A percentile compares a stretch with the other conserved stretches of the same genome.
These are phyloP conservation scores for Lasioglossum oenotherae DNA, from an alignment of 2,888 invertebrate species.

Conservation along the genomic window DNA sequence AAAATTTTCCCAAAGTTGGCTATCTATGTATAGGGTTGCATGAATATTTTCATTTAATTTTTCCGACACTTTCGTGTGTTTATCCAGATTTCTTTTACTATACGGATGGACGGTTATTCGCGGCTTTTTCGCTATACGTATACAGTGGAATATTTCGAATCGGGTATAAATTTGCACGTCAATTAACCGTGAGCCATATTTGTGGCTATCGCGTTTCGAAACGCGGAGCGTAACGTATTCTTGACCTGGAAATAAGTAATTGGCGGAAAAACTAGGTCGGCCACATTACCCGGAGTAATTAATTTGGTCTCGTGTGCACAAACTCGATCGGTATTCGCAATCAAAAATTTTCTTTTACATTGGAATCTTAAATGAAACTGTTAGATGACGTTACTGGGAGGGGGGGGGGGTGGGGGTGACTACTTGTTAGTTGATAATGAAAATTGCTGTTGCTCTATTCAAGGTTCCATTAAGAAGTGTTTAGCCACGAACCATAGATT, in stretches of 20 bases:
- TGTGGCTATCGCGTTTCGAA: neutral
- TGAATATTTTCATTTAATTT: neutral
- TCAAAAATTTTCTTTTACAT: neutral
- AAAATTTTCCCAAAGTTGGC: too few relatives aligned
- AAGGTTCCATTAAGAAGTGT: too few relatives aligned
- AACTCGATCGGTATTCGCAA: neutral
- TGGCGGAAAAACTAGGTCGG: constrained; percentile 21
- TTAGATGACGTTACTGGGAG: too few relatives aligned
- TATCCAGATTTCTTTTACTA: neutral
- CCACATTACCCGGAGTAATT: constrained; percentile 46
- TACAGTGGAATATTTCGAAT: neutral
- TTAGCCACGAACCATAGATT: too few relatives aligned
- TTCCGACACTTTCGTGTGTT: neutral
- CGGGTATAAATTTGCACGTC: constrained; percentile 8
- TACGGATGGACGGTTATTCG: neutral
- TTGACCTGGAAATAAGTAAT: constrained; percentile 63
- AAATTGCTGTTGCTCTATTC: too few relatives aligned
- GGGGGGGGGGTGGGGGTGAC: too few relatives aligned
- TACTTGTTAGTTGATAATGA: too few relatives aligned
- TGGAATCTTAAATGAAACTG: too few relatives aligned
- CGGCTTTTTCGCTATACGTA: neutral
- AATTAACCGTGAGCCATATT: neutral
- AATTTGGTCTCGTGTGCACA: constrained; percentile 50
- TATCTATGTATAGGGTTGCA: neutral
- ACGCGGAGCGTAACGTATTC: neutral